These are phyloP conservation scores for Ramphastos sulfuratus DNA, from an alignment of 2,113 vertebrate genomes.

Conservation along the genomic window DNA sequence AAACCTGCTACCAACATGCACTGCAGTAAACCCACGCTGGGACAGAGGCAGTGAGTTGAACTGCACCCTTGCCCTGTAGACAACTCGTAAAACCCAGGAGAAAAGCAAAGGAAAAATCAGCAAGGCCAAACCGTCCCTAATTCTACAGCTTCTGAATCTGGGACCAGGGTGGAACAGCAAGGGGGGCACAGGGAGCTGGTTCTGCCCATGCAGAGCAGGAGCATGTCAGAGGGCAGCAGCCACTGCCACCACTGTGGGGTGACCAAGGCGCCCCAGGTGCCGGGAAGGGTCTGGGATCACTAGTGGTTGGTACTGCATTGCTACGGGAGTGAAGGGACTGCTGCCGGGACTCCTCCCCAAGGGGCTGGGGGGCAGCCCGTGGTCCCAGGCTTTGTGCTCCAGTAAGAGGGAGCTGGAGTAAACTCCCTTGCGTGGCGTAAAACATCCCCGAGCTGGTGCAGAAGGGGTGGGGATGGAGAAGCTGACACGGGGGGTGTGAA, in stretches of 20 bases:
- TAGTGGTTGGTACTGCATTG: constrained; percentile 36
- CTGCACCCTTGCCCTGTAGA: background rate
- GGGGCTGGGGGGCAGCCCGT: background rate
- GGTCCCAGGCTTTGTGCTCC: background rate
- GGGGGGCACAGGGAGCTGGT: background rate
- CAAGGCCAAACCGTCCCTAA: background rate
- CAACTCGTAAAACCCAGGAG: background rate
- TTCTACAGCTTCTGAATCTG: background rate
- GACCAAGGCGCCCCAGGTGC: background rate
- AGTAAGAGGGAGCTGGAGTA: background rate
- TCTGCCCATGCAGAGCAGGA: background rate
- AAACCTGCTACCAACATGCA: background rate
- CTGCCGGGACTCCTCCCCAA: background rate
- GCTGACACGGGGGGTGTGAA: fast-evolving
- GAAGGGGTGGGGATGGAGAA: background rate
- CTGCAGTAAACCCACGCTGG: fast-evolving
- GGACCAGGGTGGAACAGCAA: background rate
- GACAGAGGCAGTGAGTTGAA: fast-evolving
- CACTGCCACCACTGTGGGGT: fast-evolving
- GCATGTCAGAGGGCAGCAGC: background rate
- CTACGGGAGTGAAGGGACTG: background rate
- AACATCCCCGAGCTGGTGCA: background rate
- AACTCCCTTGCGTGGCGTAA: background rate
- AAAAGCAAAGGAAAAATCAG: background rate
- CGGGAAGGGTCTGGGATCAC: background rate